Conservation (phyloP, 2,113 vertebrate genomes). For the Cavia porcellus region DNA sequence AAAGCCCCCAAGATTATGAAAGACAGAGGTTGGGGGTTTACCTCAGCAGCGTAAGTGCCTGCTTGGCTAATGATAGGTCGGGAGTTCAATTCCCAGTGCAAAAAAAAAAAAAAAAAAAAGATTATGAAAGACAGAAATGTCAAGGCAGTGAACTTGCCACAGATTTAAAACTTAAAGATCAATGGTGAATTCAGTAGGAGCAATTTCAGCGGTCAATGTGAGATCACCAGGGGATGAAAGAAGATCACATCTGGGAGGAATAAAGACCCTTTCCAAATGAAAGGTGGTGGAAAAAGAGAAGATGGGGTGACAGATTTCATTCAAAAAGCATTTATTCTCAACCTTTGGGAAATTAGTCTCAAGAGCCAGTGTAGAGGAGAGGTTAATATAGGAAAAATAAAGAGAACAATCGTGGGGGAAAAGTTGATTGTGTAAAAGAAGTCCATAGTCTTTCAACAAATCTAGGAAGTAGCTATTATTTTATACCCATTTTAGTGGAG, state of each 20-base stretch:
- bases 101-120: no score
- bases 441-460: background rate
- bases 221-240: background rate
- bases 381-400: background rate
- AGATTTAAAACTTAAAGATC: background rate
- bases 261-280: background rate
- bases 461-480: background rate
- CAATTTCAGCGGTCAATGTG: background rate
- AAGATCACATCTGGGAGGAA: background rate
- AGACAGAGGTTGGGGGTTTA: no score
- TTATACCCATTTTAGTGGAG: background rate
- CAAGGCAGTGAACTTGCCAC: background rate
- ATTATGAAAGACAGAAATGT: background rate
- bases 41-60: no score
- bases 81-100: no score
- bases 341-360: background rate
- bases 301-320: background rate
- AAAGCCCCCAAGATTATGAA: background rate
- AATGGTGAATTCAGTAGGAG: background rate
- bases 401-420: background rate
- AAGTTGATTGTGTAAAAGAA: background rate
- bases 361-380: background rate
- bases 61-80: no score
- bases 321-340: conserved; percentile 6
- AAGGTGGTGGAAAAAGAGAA: background rate